Conservation (phyloP, 23 tunicate species). For the Corella eumyota region DNA sequence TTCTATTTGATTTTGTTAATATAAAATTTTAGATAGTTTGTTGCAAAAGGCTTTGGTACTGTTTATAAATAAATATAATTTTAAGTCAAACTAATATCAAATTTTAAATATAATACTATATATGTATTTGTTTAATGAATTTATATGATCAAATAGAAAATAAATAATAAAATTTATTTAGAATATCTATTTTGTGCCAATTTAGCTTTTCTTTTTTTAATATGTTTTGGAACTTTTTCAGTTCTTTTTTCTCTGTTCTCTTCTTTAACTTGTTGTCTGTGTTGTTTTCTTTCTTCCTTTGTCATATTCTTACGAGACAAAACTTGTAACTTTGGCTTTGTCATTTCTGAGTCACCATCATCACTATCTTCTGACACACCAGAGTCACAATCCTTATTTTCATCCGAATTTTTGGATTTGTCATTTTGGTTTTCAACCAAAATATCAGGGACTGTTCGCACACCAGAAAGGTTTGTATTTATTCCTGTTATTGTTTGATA, state of each 20-base stretch:
- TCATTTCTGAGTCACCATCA: not conserved
- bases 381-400: not conserved
- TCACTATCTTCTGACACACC: slow-evolving; percentile 2
- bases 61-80: not conserved
- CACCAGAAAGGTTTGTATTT: slow-evolving; percentile 24
- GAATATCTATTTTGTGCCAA: slow-evolving; percentile 5
- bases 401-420: slow-evolving; percentile 1
- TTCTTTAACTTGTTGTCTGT: slow-evolving; percentile 64
- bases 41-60: not conserved
- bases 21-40: not conserved
- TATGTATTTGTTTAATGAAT: too few species aligned
- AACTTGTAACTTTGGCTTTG: slow-evolving; percentile 7
- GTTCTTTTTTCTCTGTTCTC: slow-evolving; percentile 70
- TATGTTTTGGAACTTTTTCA: slow-evolving; percentile 87
- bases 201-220: slow-evolving; percentile 85
- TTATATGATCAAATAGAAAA: not conserved
- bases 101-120: too few species aligned
- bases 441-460: slow-evolving; percentile 17
- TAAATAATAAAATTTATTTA: slow-evolving; percentile 11
- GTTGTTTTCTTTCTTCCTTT: slow-evolving; percentile 75
- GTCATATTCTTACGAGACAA: slow-evolving; percentile 65
- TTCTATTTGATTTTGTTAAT: too few species aligned
- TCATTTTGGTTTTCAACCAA: not conserved
- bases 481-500: slow-evolving; percentile 82
- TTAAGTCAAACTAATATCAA: too few species aligned